Base-by-base conservation (phyloP, 1,140 invertebrate genomes). In the Achroia grisella region DNA sequence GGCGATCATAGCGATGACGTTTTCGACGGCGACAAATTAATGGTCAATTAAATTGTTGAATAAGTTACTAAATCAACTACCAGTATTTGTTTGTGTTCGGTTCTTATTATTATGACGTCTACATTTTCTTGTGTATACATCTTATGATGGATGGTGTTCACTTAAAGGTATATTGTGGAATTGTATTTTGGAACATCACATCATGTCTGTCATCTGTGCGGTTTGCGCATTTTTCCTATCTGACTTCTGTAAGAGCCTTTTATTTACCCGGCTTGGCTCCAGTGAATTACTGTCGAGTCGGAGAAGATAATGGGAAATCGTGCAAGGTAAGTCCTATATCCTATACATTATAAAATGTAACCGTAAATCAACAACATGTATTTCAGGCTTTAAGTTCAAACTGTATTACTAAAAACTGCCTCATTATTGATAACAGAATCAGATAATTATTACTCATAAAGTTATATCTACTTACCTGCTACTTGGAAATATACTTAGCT, bases 211-310 rank as follows among this genome's bases (percentile, higher is more conserved):
- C 43, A 57, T 60, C 47, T 77, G 62, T 67, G 61, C 71, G 59
- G 62, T 78, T 66, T 75, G 70, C 73, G 65, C 64, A 70, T 72
- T 80, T 45, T 54, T 78, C 56, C 52, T 79, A 52, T 68, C n/a
- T 76, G 61, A 70, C 71, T 55, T 56, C 73, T 52, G 67, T 67
- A 51, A 47, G 33, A 35, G 83, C 84, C 3, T 98, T 98, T 87
- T 98, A 98, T 88, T 89, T 98, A 67, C 97, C 97, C 30, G 97
- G 97, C 40, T 86, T 98, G 57, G 96, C 97, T 34, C 97, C 97
- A 28, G 96, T 98, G 2, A 97, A 97, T 80, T 98, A 95, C 85
- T 98, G 97, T 75, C 92, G 91, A 85, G 63, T 64, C 28, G 88
- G 83, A 10, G 80, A 84, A 56, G 90, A 93, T 46, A 83, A 70